A percentile compares a stretch with the other conserved stretches of the same genome.
phyloP scores from a whole-genome alignment of 2,113 vertebrate genomes.

The Callopanchax toddi region DNA sequence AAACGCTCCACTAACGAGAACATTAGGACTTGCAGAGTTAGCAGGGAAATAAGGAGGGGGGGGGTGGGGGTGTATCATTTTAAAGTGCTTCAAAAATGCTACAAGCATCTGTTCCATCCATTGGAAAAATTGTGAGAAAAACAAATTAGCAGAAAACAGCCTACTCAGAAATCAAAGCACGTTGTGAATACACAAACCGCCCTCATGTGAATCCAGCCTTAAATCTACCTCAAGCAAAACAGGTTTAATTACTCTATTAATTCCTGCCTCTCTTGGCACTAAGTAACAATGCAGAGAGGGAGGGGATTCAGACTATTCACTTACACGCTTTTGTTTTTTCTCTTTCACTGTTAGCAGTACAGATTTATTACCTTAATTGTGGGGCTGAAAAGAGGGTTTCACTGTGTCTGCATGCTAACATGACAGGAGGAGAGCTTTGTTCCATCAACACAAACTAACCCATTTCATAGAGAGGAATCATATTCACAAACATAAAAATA shows the following conservation, averaged over 20 bases:
- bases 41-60: slow-evolving; percentile 21
- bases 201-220: slow-evolving; percentile 64
- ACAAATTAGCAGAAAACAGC: slow-evolving; percentile 36
- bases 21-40: slow-evolving; percentile 40
- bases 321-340: slow-evolving; percentile 60
- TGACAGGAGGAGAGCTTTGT: slow-evolving; percentile 39
- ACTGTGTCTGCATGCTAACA: slow-evolving; percentile 33
- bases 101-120: slow-evolving; percentile 37
- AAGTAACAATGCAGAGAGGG: slow-evolving; percentile 52
- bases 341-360: slow-evolving; percentile 55
- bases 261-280: slow-evolving; percentile 56
- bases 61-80: slow-evolving; percentile 22
- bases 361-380: slow-evolving; percentile 74
- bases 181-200: slow-evolving; percentile 60
- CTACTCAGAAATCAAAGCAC: slow-evolving; percentile 50
- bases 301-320: slow-evolving; percentile 52
- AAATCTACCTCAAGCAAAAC: slow-evolving; percentile 72
- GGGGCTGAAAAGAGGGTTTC: slow-evolving; percentile 37
- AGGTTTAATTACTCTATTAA: slow-evolving; percentile 73
- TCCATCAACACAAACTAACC: slow-evolving; percentile 45
- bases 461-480: background rate
- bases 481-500: background rate
- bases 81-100: slow-evolving; percentile 43
- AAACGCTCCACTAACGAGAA: slow-evolving; percentile 39
- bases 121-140: slow-evolving; percentile 31